A percentile compares a stretch with the other conserved stretches of the same genome.
Evolutionary conservation across 2,113 vertebrate genomes (phyloP).

Genomic region (Triplophysa siluroides): DNA sequence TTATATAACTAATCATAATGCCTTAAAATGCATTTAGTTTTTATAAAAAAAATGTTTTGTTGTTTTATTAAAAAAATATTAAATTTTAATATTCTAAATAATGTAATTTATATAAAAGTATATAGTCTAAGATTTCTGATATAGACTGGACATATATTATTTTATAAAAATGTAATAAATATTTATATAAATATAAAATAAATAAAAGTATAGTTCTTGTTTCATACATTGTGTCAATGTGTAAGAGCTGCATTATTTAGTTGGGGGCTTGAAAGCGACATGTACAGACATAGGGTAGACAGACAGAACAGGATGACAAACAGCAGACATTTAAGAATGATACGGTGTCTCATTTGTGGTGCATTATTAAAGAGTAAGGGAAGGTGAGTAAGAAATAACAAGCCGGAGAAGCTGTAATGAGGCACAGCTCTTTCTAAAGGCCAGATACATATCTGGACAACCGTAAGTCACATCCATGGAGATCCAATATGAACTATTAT

Average conservation of each 20-base stretch:
- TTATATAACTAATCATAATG: no score
- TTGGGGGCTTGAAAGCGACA: neutral
- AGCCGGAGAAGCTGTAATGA: constrained; percentile 47
- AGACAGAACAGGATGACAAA: constrained; percentile 38
- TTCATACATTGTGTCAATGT: neutral
- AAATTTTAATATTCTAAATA: no score
- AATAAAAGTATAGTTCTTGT: no score
- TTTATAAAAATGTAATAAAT: no score
- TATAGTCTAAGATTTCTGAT: no score
- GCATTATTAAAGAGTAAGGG: constrained; percentile 53
- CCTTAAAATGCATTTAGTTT: no score
- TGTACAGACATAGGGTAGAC: neutral
- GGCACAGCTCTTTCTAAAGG: constrained; percentile 31
- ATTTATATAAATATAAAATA: no score
- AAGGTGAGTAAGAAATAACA: constrained; percentile 38
- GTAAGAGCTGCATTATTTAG: constrained; percentile 9
- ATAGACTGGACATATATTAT: no score
- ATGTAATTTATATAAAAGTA: no score
- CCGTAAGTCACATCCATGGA: constrained; percentile 40
- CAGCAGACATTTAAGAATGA: constrained; percentile 45
- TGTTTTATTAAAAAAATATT: no score
- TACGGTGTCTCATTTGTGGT: constrained; percentile 23
- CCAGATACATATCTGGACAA: constrained; percentile 34
- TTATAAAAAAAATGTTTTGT: no score
- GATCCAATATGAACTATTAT: constrained; percentile 39